Conservation (phyloP, 1,140 invertebrate genomes). For the Camponotus pennsylvanicus region DNA sequence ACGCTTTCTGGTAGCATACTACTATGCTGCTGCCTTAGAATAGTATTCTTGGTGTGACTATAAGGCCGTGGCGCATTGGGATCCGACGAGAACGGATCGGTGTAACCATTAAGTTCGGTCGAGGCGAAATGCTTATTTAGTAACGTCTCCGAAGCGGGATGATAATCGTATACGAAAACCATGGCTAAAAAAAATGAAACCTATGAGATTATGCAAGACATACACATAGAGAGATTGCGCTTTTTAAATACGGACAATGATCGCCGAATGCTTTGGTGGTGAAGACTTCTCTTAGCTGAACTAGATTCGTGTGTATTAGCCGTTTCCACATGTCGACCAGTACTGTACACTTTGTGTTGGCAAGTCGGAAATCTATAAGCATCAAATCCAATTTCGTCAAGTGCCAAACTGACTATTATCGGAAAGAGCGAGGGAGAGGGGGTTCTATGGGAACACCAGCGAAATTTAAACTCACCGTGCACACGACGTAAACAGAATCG, state of each 20-base stretch:
- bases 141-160: slow-evolving; percentile 95
- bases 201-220: background rate
- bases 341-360: slow-evolving; percentile 94
- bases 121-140: slow-evolving; percentile 94
- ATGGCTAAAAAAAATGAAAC: slow-evolving; percentile 89
- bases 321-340: slow-evolving; percentile 97
- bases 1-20: slow-evolving; percentile 94
- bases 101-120: slow-evolving; percentile 90
- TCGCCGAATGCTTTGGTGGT: slow-evolving; percentile 98
- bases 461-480: slow-evolving; percentile 89
- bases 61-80: slow-evolving; percentile 93
- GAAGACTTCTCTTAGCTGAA: slow-evolving; percentile 96
- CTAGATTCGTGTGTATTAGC: slow-evolving; percentile 96
- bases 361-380: slow-evolving; percentile 90
- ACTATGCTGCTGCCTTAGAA: slow-evolving; percentile 90
- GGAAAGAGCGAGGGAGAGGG: no score
- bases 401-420: background rate
- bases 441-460: background rate
- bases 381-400: background rate
- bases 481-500: slow-evolving; percentile 95
- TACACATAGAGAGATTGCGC: background rate
- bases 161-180: slow-evolving; percentile 98
- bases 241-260: slow-evolving; percentile 91
- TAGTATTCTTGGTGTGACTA: slow-evolving; percentile 94
- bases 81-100: slow-evolving; percentile 94